A percentile compares a stretch with the other conserved stretches of the same genome.
phyloP scores from a whole-genome alignment of 2,888 invertebrate species.

The Parnassius mnemosyne region DNA sequence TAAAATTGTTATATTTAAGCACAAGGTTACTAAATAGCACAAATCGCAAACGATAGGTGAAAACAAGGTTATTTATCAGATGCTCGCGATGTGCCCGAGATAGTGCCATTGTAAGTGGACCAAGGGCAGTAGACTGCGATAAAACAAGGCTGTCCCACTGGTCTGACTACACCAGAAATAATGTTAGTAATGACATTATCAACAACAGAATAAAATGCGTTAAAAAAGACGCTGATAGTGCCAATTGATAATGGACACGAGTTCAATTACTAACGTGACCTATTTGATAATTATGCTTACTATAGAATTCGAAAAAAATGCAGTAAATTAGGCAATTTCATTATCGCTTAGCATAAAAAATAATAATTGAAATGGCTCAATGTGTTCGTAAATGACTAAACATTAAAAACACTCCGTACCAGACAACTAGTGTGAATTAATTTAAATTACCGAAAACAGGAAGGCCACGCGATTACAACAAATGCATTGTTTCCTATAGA shows the following conservation, averaged over 20 bases:
- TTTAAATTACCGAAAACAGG: constrained; percentile 39
- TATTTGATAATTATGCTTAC: too few species aligned
- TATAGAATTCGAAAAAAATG: too few species aligned
- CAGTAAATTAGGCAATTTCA: too few species aligned
- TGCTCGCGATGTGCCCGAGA: constrained; percentile 64
- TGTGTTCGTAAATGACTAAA: background rate
- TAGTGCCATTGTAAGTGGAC: constrained; percentile 65
- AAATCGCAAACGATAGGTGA: constrained; percentile 28
- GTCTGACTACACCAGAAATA: constrained; percentile 10
- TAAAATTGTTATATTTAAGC: constrained; percentile 9
- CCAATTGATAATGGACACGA: too few species aligned
- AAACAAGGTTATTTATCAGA: constrained; percentile 64
- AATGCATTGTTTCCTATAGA: constrained; percentile 62
- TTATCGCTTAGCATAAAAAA: too few species aligned
- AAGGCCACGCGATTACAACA: constrained; percentile 60
- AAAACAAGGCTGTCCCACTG: constrained; percentile 63
- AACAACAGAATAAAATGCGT: too few species aligned
- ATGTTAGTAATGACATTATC: background rate
- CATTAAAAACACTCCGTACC: constrained; percentile 7
- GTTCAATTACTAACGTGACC: too few species aligned
- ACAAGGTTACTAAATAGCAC: constrained; percentile 25
- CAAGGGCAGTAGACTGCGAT: constrained; percentile 71
- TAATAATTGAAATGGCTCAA: too few species aligned
- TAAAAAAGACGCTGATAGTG: too few species aligned
- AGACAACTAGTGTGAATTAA: constrained; percentile 19